Conservation (phyloP, 2,113 vertebrate species). For the Tursiops truncatus region DNA sequence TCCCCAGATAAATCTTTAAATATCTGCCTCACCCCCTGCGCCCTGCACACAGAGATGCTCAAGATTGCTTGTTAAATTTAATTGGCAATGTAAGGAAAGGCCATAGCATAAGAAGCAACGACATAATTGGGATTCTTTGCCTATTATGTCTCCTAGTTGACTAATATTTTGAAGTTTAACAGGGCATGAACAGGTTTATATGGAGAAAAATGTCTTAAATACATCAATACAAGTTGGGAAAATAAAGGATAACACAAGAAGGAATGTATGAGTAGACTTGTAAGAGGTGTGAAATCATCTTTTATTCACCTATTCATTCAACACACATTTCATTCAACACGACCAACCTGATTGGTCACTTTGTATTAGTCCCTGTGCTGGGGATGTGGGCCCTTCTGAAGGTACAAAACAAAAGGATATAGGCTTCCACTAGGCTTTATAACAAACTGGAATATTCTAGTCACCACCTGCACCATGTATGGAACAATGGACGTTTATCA, state of each 20-base stretch:
- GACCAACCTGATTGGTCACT: neutral
- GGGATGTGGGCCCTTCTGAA: neutral
- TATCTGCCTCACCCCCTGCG: neutral
- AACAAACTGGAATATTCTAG: neutral
- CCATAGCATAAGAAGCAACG: neutral
- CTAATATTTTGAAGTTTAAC: constrained; percentile 60
- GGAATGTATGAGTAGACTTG: neutral
- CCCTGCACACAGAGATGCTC: neutral
- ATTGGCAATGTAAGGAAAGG: neutral
- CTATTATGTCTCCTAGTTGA: neutral
- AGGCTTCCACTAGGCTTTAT: neutral
- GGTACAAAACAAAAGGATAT: neutral
- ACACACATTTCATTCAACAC: neutral
- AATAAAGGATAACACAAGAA: constrained; percentile 16
- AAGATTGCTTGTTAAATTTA: constrained; percentile 28
- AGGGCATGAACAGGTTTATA: neutral
- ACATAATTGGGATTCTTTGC: neutral
- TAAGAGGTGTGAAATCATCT: neutral
- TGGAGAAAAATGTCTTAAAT: neutral
- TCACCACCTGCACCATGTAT: neutral
- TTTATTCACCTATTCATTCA: neutral
- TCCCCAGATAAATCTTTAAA: neutral
- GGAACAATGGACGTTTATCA: neutral
- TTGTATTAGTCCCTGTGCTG: neutral
- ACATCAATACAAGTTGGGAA: neutral